phyloP scores from a whole-genome alignment of 1,140 invertebrate genomes.

The Drosophila arawakana region DNA sequence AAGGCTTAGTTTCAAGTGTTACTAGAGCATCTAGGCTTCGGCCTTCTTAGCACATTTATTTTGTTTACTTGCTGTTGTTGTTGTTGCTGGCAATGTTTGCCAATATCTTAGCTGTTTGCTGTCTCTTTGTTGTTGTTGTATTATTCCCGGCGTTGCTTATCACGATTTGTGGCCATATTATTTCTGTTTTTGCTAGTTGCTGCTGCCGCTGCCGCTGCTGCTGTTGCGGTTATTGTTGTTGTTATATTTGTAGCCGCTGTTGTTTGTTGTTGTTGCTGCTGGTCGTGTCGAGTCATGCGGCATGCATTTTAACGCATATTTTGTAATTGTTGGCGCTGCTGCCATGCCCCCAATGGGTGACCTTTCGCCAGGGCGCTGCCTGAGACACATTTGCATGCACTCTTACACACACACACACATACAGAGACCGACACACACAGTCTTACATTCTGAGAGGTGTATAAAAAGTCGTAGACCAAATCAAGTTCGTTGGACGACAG shows the following conservation, averaged over 20 bases:
- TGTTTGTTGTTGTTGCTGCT: conserved; percentile 21
- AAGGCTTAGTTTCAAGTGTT: not conserved
- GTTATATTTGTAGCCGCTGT: not conserved
- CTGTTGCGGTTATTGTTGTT: conserved; percentile 33
- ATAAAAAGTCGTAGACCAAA: conserved; percentile 62
- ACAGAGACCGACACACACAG: conserved; percentile 9
- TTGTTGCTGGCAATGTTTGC: conserved; percentile 73
- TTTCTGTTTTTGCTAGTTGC: conserved; percentile 65
- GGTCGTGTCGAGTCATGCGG: conserved; percentile 76
- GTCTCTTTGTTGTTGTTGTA: conserved; percentile 21
- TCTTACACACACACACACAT: conserved; percentile 16
- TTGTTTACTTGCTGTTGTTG: conserved; percentile 60
- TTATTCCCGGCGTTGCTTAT: conserved; percentile 77
- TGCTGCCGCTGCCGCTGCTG: conserved; percentile 33
- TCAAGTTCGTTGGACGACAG: conserved; percentile 74
- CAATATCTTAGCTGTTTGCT: conserved; percentile 54
- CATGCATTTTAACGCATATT: conserved; percentile 82
- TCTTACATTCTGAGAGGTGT: conserved; percentile 3
- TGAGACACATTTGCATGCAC: conserved; percentile 72
- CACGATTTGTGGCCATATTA: conserved; percentile 83
- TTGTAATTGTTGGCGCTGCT: conserved; percentile 76
- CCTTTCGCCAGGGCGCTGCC: conserved; percentile 67
- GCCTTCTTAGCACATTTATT: not conserved
- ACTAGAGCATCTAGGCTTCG: conserved; percentile 10
- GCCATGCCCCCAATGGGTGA: conserved; percentile 54